Percentiles rank a stretch among this genome's conserved stretches.
Evolutionary conservation across 1,140 invertebrate genomes (phyloP).

Genomic region (Pseudobourletiella spinata): DNA sequence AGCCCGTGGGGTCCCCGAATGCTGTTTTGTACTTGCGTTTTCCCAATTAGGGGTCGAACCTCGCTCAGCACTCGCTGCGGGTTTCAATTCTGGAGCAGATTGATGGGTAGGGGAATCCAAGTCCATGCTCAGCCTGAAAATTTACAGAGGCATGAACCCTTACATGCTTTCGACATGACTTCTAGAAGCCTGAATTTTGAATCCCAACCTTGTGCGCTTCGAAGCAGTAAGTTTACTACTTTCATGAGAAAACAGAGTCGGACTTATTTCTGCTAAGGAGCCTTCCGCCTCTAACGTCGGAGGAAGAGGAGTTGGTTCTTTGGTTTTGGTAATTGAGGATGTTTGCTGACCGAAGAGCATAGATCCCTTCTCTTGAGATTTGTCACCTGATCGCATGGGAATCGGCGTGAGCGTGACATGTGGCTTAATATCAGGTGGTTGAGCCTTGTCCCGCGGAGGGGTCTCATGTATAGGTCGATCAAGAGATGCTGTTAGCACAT

Average conservation of each 20-base stretch:
- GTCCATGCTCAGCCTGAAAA: no score
- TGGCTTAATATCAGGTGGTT: constrained; percentile 34
- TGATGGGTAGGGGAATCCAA: no score
- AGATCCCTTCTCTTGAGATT: not conserved
- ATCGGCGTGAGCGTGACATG: constrained; percentile 35
- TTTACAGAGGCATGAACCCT: no score
- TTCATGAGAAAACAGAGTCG: not conserved
- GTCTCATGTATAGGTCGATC: constrained; percentile 26
- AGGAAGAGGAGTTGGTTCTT: not conserved
- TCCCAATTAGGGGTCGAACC: not conserved
- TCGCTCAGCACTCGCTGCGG: not conserved
- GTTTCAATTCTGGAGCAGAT: no score
- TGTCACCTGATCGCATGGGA: constrained; percentile 14
- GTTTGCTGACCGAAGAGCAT: not conserved
- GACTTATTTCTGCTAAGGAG: not conserved
- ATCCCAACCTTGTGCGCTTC: no score
- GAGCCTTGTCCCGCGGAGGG: constrained; percentile 14
- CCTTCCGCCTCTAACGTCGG: not conserved
- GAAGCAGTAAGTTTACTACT: no score
- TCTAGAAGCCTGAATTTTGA: no score
- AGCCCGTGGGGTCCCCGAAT: not conserved
- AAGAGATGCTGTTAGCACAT: constrained; percentile 27
- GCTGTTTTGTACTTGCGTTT: not conserved
- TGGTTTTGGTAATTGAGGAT: not conserved
- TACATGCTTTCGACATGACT: no score